These are phyloP conservation scores for Acleris sparsana DNA, from an alignment of 2,888 invertebrate genomes.

Conservation along the genomic window DNA sequence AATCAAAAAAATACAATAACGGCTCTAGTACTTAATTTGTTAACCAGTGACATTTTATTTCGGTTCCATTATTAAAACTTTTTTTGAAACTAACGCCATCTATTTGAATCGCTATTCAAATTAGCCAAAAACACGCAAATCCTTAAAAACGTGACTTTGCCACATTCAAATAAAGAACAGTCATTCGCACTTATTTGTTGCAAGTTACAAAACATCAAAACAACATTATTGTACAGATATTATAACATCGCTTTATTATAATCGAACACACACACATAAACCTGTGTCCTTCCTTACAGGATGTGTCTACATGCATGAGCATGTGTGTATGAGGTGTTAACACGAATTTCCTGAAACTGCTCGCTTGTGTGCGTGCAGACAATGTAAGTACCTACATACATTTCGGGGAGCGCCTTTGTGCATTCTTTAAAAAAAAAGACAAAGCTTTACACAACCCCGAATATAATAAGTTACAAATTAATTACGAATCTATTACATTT, in stretches of 20 bases:
- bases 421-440: background rate
- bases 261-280: constrained; percentile 45
- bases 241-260: constrained; percentile 40
- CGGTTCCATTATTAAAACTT: too few relatives aligned
- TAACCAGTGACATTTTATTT: too few relatives aligned
- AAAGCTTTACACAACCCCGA: background rate
- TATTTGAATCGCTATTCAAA: too few relatives aligned
- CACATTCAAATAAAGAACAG: constrained; percentile 19
- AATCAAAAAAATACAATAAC: too few relatives aligned
- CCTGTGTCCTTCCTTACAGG: constrained; percentile 40
- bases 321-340: constrained; percentile 26
- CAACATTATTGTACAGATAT: constrained; percentile 38
- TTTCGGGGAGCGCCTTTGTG: constrained; percentile 14
- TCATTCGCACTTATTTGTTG: constrained; percentile 18
- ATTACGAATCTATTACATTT: constrained; percentile 5
- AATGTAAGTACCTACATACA: constrained; percentile 28
- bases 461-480: background rate
- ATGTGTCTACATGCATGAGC: constrained; percentile 31
- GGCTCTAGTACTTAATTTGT: too few relatives aligned
- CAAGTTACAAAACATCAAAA: constrained; percentile 53
- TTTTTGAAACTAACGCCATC: too few relatives aligned
- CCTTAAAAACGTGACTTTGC: background rate
- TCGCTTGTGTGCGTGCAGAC: constrained; percentile 35
- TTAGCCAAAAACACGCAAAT: background rate
- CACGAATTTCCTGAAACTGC: constrained; percentile 41